phyloP scores from a whole-genome alignment of 2,113 vertebrate species.

The Andinoacara biseriatus region DNA sequence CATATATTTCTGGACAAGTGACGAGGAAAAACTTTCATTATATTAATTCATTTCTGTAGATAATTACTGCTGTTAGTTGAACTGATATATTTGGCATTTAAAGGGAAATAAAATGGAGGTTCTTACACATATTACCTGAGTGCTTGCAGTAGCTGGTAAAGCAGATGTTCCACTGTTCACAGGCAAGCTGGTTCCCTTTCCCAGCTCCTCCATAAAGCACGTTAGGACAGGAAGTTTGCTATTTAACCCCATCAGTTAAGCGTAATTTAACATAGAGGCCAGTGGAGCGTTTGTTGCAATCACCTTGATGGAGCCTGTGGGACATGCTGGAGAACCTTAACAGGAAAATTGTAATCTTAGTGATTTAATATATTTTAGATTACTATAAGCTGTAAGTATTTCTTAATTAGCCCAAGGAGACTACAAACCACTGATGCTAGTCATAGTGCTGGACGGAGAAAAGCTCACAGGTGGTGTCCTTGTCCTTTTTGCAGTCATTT shows the following conservation, averaged over 20 bases:
- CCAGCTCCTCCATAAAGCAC: not conserved
- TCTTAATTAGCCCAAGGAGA: not conserved
- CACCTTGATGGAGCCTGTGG: not conserved
- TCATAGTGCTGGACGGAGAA: not conserved
- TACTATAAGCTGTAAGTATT: not conserved
- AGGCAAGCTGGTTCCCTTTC: not conserved
- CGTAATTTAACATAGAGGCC: not conserved
- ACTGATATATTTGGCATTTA: conserved; percentile 17
- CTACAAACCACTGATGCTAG: not conserved
- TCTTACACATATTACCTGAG: conserved; percentile 1
- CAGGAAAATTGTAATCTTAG: not conserved
- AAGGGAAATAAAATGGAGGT: not conserved
- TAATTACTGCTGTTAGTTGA: not conserved
- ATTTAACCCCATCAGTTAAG: not conserved
- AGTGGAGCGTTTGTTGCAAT: not conserved
- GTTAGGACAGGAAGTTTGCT: not conserved
- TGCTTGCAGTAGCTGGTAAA: not conserved
- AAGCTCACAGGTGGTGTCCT: not conserved
- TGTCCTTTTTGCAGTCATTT: not conserved
- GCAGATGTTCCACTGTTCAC: conserved; percentile 2
- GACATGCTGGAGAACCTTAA: not conserved
- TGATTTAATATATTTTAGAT: not conserved
- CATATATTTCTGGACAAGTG: conserved; percentile 5
- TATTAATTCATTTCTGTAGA: too few species aligned
- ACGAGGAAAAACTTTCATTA: not conserved